Conservation (phyloP, 2,113 vertebrate genomes). For the Callospermophilus lateralis region DNA sequence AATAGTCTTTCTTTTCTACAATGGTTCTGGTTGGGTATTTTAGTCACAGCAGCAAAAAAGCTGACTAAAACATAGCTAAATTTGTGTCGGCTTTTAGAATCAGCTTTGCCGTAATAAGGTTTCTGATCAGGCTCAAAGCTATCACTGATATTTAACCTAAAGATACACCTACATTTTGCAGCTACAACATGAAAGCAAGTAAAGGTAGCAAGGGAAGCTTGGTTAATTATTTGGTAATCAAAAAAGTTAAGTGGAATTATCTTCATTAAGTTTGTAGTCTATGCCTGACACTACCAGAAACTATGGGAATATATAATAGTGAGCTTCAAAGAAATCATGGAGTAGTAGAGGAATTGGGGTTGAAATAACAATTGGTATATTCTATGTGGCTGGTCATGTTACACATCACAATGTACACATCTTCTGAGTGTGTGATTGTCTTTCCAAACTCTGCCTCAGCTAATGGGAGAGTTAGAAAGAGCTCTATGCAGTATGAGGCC, state of each 20-base stretch:
- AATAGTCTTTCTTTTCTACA: no score
- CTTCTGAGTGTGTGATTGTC: not conserved
- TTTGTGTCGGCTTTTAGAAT: not conserved
- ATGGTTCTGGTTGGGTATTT: no score
- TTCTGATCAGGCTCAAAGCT: not conserved
- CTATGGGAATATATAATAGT: not conserved
- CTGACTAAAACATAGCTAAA: not conserved
- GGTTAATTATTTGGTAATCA: not conserved
- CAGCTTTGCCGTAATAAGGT: not conserved
- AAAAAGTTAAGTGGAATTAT: conserved; percentile 7
- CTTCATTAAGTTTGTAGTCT: not conserved
- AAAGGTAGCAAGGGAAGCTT: not conserved
- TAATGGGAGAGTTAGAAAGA: not conserved
- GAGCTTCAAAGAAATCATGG: not conserved
- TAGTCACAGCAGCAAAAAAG: no score
- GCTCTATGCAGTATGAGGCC: not conserved
- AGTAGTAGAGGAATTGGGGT: not conserved
- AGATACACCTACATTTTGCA: not conserved
- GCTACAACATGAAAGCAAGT: not conserved
- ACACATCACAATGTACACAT: not conserved
- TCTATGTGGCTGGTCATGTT: not conserved
- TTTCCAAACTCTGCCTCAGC: conserved; percentile 20
- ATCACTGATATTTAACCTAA: not conserved
- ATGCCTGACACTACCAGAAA: not conserved
- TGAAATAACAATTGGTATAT: conserved; percentile 13